These are phyloP conservation scores for Bicyclus anynana DNA, from an alignment of 1,140 invertebrate species.

Conservation along the genomic window DNA sequence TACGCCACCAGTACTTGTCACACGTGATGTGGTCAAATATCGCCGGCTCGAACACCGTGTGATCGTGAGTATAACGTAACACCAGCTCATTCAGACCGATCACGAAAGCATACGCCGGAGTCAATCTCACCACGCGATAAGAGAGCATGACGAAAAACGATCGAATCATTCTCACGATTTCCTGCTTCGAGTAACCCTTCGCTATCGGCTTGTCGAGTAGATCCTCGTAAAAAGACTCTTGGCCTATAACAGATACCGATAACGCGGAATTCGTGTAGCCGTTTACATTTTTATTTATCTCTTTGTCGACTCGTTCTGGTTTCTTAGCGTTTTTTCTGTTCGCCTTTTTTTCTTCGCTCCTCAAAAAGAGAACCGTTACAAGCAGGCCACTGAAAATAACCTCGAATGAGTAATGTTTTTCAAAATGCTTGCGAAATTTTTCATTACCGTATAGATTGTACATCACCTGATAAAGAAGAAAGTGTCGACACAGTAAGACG, in stretches of 20 bases:
- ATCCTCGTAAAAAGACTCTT: conserved; percentile 65
- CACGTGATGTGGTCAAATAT: conserved; percentile 87
- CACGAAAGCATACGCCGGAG: conserved; percentile 89
- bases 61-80: conserved; percentile 80
- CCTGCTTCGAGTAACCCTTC: conserved; percentile 42
- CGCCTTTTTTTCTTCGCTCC: conserved; percentile 76
- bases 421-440: not conserved
- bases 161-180: conserved; percentile 47
- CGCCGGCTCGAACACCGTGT: conserved; percentile 86
- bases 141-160: conserved; percentile 57
- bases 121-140: conserved; percentile 80
- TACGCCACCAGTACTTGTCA: conserved; percentile 89
- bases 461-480: conserved; percentile 92
- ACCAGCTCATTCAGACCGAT: conserved; percentile 85
- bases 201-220: conserved; percentile 48
- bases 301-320: conserved; percentile 33
- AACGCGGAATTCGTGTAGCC: conserved; percentile 62
- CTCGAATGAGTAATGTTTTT: conserved; percentile 1
- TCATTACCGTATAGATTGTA: not conserved
- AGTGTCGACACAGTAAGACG: conserved; percentile 93
- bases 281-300: conserved; percentile 61
- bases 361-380: conserved; percentile 85
- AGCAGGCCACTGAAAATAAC: conserved; percentile 81
- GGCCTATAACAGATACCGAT: conserved; percentile 65
- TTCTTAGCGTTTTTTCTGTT: conserved; percentile 36